Evolutionary conservation across 2,113 vertebrate genomes (phyloP), one percentile per base, ranked within the genome.

Genomic region (Miniopterus natalensis): DNA sequence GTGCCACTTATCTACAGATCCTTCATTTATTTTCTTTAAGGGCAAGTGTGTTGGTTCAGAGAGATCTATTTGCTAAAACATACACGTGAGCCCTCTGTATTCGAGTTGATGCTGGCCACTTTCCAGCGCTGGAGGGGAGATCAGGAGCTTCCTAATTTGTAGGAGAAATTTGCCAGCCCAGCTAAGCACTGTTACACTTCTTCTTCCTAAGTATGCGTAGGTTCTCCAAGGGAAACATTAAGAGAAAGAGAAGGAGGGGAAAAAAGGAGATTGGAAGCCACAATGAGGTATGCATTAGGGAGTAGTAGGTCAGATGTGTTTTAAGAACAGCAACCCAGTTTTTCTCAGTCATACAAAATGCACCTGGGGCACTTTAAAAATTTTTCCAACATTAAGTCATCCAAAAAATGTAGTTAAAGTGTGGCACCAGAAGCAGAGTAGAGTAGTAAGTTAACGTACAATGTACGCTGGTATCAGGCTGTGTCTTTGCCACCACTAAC

Each of bases 61-160:
- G 66, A 4, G 66, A 4, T 18, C 8, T 31, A 6, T 4, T 10
- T 1, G 8, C 61, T 45, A 6, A 47, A 23, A 25, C 29, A 36
- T 0, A 1, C 27, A 1, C 0, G 1, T 1, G 18, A 3, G 23
- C 17, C 0, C 27, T 17, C 6, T 40, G 21, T 21, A 5, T 23
- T 8, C 10, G 20, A 23, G 11, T 53, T 1, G 27, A 27, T 23
- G 47, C 17, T 2, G 17, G 5, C 53, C 8, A 4, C 63, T 17
- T n/a, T 25, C 49, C 5, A 14, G 49, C 6, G 25, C 49, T n/a
- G 14, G 27, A 14, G 3, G 17, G 18, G 1, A 21, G 63, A 8
- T 45, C 15, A 12, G 70, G 40, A 31, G 5, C 51, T 47, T 53
- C 25, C 45, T 14, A 1, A 3, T 25, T 61, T 20, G 61, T 57